phyloP scores from a whole-genome alignment of 2,888 invertebrate genomes.

The Drosophila paracracens region DNA sequence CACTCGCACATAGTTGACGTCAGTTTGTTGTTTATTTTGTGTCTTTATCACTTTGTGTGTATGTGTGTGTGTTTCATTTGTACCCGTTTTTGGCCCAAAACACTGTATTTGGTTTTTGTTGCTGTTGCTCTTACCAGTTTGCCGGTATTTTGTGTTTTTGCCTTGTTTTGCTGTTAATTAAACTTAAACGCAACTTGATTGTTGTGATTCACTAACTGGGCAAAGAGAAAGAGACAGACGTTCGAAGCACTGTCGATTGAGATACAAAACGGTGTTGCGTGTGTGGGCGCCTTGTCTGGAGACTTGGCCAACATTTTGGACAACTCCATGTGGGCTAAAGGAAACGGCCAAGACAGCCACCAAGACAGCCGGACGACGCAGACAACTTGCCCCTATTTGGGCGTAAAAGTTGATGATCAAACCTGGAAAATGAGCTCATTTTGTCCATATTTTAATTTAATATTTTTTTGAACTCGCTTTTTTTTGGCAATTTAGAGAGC shows the following conservation, averaged over 20 bases:
- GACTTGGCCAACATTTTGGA: conserved; percentile 59
- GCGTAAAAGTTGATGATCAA: conserved; percentile 67
- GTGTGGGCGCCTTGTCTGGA: conserved; percentile 67
- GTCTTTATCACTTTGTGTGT: conserved; percentile 27
- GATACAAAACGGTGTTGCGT: conserved; percentile 28
- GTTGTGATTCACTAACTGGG: conserved; percentile 28
- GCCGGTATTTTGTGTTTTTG: conserved; percentile 46
- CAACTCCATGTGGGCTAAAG: conserved; percentile 71
- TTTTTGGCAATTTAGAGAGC: conserved; percentile 47
- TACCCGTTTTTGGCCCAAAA: conserved; percentile 35
- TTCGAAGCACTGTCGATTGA: conserved; percentile 42
- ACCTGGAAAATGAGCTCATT: conserved; percentile 70
- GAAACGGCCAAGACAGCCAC: conserved; percentile 47
- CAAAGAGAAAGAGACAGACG: conserved; percentile 34
- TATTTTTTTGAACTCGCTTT: not conserved
- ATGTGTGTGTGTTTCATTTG: conserved; percentile 7
- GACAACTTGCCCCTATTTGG: conserved; percentile 59
- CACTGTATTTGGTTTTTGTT: conserved; percentile 41
- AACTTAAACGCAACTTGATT: conserved; percentile 50
- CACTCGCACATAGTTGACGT: conserved; percentile 18
- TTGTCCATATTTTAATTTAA: conserved; percentile 7
- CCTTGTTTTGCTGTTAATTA: conserved; percentile 71
- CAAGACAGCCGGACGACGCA: conserved; percentile 8
- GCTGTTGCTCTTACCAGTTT: conserved; percentile 44
- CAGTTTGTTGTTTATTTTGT: conserved; percentile 30